Evolutionary conservation across 2,113 vertebrate species (phyloP).

Genomic region (Lophotis ruficrista): DNA sequence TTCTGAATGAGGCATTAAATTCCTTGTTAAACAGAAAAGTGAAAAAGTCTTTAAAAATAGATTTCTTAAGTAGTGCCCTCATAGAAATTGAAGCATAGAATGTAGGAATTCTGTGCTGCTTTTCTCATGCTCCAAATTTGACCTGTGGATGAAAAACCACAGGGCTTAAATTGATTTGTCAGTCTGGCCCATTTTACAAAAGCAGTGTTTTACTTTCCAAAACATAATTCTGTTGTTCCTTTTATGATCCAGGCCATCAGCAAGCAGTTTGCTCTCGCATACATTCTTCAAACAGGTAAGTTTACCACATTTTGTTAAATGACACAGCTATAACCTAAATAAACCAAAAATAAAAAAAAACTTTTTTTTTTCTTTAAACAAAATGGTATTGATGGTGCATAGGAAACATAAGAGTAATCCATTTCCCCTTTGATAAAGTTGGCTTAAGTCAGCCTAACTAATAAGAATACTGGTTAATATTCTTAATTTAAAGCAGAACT

Average conservation of each 20-base stretch:
- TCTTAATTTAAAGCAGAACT: not conserved
- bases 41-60: not conserved
- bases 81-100: not conserved
- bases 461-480: not conserved
- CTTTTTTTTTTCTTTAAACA: not conserved
- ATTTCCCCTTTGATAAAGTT: not conserved
- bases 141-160: not conserved
- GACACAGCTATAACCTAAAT: not conserved
- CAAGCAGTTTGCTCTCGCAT: slow-evolving; percentile 87
- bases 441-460: not conserved
- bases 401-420: not conserved
- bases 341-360: too few relatives aligned
- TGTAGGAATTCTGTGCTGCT: not conserved
- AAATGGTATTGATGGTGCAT: not conserved
- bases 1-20: not conserved
- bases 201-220: slow-evolving; percentile 2
- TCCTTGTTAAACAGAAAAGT: not conserved
- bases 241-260: slow-evolving; percentile 86
- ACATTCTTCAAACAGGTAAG: slow-evolving; percentile 94
- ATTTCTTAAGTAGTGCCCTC: not conserved
- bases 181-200: not conserved
- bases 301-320: slow-evolving; percentile 16
- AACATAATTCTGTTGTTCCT: slow-evolving; percentile 55
- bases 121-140: not conserved
- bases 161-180: not conserved